phyloP scores from a whole-genome alignment of 2,888 invertebrate genomes.

The Campoletis raptor region DNA sequence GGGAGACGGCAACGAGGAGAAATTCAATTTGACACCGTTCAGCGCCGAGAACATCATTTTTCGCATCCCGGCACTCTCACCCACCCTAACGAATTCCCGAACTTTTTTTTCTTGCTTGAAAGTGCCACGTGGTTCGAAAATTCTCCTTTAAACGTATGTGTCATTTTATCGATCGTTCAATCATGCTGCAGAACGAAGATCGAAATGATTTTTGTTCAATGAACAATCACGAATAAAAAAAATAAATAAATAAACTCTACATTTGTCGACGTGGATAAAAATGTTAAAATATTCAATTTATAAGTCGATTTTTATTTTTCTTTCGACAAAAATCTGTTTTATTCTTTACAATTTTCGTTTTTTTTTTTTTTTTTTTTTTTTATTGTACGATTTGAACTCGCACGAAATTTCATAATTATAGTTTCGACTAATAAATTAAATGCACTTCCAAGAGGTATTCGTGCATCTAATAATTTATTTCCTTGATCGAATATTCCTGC shows the following conservation, averaged over 20 bases:
- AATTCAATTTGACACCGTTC: constrained; percentile 78
- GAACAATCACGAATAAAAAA: neutral
- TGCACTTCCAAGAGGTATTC: neutral
- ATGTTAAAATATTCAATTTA: neutral
- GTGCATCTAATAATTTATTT: neutral
- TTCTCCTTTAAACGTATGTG: neutral
- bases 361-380: neutral
- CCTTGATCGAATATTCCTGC: constrained; percentile 3
- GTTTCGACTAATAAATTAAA: neutral
- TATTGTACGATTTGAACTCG: neutral
- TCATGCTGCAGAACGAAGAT: constrained; percentile 8
- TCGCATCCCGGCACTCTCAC: constrained; percentile 52
- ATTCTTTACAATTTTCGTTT: neutral
- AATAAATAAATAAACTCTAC: neutral
- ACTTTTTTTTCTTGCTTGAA: constrained; percentile 33
- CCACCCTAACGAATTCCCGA: constrained; percentile 70
- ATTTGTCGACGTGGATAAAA: neutral
- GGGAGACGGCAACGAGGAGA: constrained; percentile 60
- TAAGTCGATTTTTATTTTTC: neutral
- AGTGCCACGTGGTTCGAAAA: constrained; percentile 13
- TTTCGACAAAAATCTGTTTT: neutral
- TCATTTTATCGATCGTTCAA: constrained; percentile 11
- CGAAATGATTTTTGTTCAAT: neutral
- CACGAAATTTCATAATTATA: neutral
- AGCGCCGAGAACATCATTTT: constrained; percentile 51